Base-by-base conservation (phyloP, 37 sponge, comb jelly and placozoan species). In the Ianthella basta region DNA sequence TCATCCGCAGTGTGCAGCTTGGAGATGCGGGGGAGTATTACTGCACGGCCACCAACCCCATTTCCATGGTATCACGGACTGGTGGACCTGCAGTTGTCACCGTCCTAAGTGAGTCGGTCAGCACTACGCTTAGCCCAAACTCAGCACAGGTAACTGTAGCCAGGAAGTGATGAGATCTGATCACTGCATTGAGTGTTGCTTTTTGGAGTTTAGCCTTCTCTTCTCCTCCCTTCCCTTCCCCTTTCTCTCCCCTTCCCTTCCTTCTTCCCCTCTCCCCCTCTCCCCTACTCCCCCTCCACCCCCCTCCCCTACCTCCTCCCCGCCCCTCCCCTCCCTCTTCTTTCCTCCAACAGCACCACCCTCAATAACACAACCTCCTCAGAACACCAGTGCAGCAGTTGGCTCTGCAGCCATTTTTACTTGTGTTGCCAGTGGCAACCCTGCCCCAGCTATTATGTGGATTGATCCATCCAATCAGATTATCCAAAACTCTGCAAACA, bases 401-500 rank as follows among this genome's bases (percentile, higher is more conserved):
- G 44, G 30, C 55, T 21, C 60, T 8, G 30, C 56, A 16, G 80
- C 70, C 15, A 16, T 29, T 29, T 83, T 90, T 50, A 19, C 53
- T 12, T 90, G 91, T 72, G 38, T 68, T 55, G 72, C 91, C 40
- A 36, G 39, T 79, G 91, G 91, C 30, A 86, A 86, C 66, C 91
- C 91, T 30, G 14, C 67, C 25, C 91, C 91, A n/a, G 27, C 15
- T n/a, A 69, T 83, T 30, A 30, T 44, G 0, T 90, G 91, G 91
- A n/a, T 10, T 53, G 78, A 41, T 75, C 78, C 78, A 38, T 41
- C 78, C 20, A 24, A 50, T 41, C 20, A 19, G 4, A 44, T 24
- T 36, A 75, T 75, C 18, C 44, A 20, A 41, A 75, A 19, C 15
- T 53, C 54, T 75, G 6, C 78, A 5, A 75, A 41, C 2, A 39